phyloP scores from a whole-genome alignment of 2,113 vertebrate genomes.

The Semnornis frantzii region DNA sequence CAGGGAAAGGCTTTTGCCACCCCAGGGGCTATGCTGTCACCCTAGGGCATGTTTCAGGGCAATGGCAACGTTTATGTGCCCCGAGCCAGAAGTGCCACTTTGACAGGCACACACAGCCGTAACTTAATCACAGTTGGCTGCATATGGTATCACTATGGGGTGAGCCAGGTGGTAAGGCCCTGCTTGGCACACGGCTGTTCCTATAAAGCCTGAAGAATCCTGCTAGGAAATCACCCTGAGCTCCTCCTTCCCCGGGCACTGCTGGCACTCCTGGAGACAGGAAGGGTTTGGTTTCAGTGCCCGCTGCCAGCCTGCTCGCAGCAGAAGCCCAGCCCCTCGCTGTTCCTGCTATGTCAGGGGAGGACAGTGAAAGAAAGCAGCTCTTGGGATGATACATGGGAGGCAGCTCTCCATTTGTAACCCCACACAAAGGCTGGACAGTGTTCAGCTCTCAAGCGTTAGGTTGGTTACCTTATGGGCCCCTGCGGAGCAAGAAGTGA shows the following conservation, averaged over 20 bases:
- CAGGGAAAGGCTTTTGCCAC: background rate
- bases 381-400: constrained; percentile 70
- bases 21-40: background rate
- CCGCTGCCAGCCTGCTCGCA: constrained; percentile 33
- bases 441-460: constrained; percentile 72
- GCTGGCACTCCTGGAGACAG: background rate
- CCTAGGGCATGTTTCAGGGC: background rate
- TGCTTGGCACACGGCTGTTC: background rate
- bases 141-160: background rate
- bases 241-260: background rate
- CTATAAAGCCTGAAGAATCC: background rate
- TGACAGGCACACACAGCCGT: accelerated
- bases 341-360: constrained; percentile 63
- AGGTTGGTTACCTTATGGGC: constrained; percentile 70
- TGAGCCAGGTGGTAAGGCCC: background rate
- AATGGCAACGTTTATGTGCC: background rate
- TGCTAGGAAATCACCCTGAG: background rate
- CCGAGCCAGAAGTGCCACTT: accelerated
- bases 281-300: constrained; percentile 44
- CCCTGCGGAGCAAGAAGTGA: constrained; percentile 63
- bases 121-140: accelerated
- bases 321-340: constrained; percentile 50
- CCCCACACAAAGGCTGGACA: constrained; percentile 69
- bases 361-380: constrained; percentile 78
- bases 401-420: constrained; percentile 73